These are phyloP conservation scores for Siphlonurus alternatus DNA, from an alignment of 2,888 invertebrate species.

Conservation along the genomic window DNA sequence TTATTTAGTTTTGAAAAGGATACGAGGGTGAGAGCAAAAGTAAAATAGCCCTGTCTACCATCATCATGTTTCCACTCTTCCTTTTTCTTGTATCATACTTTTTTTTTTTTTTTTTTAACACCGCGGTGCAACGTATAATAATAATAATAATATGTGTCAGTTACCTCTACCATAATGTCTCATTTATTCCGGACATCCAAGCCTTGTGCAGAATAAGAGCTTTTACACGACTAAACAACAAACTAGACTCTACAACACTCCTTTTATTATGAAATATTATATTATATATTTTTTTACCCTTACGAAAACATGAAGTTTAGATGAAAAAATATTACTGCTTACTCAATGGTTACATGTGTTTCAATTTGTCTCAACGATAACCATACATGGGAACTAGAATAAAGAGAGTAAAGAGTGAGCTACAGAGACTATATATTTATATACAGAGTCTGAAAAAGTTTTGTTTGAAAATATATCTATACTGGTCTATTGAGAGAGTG, in stretches of 20 bases:
- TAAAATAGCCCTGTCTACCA: too few species aligned
- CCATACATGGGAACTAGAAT: not conserved
- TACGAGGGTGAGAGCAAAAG: too few species aligned
- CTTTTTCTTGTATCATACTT: not conserved
- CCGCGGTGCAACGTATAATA: not conserved
- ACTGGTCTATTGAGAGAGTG: too few species aligned
- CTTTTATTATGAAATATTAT: not conserved
- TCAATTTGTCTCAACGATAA: not conserved
- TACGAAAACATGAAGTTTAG: not conserved
- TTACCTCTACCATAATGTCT: not conserved
- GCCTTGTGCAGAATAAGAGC: too few species aligned
- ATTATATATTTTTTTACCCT: not conserved
- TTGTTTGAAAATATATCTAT: too few species aligned
- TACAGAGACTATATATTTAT: too few species aligned
- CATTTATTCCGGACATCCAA: not conserved
- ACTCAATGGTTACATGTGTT: conserved; percentile 1
- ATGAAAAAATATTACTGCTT: not conserved
- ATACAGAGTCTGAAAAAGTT: too few species aligned
- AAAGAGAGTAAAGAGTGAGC: not conserved
- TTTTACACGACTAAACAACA: too few species aligned
- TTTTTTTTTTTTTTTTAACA: not conserved
- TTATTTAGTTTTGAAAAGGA: too few species aligned
- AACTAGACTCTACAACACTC: too few species aligned
- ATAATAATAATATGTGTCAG: not conserved
- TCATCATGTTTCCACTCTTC: too few species aligned